Percentiles rank a stretch among this genome's conserved stretches.
phyloP scores from a whole-genome alignment of 2,888 invertebrate genomes.

The Harpalus rubripes region DNA sequence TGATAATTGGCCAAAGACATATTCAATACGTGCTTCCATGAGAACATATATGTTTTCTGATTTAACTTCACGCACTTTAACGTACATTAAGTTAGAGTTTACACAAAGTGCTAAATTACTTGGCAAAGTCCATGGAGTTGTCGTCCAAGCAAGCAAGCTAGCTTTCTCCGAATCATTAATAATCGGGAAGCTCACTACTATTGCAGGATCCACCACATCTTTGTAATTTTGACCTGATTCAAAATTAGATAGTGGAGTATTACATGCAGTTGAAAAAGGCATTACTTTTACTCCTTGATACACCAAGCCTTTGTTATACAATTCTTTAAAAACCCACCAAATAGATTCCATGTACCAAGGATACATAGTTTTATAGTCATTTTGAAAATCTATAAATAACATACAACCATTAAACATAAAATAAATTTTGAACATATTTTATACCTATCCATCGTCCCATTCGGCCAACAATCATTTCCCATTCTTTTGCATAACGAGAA shows the following conservation, averaged over 20 bases:
- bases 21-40: slow-evolving; percentile 89
- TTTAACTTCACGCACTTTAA: slow-evolving; percentile 86
- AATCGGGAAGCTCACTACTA: slow-evolving; percentile 93
- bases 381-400: slow-evolving; percentile 88
- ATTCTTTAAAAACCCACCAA: slow-evolving; percentile 99
- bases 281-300: slow-evolving; percentile 99
- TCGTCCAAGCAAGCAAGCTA: slow-evolving; percentile 96
- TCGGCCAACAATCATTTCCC: slow-evolving; percentile 92
- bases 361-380: slow-evolving; percentile 99
- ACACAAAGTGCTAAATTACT: slow-evolving; percentile 97
- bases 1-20: slow-evolving; percentile 88
- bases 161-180: slow-evolving; percentile 82
- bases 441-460: slow-evolving; percentile 95
- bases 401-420: not conserved
- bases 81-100: slow-evolving; percentile 91
- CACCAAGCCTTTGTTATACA: slow-evolving; percentile 96
- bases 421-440: not conserved
- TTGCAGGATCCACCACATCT: slow-evolving; percentile 97
- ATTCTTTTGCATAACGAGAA: slow-evolving; percentile 95
- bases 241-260: slow-evolving; percentile 98
- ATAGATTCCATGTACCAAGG: slow-evolving; percentile 99
- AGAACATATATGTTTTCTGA: slow-evolving; percentile 88
- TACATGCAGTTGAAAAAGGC: slow-evolving; percentile 99
- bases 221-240: slow-evolving; percentile 99
- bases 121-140: slow-evolving; percentile 99